These are phyloP conservation scores for Amphibalanus amphitrite DNA, from an alignment of 1,140 invertebrate species.

Conservation along the genomic window DNA sequence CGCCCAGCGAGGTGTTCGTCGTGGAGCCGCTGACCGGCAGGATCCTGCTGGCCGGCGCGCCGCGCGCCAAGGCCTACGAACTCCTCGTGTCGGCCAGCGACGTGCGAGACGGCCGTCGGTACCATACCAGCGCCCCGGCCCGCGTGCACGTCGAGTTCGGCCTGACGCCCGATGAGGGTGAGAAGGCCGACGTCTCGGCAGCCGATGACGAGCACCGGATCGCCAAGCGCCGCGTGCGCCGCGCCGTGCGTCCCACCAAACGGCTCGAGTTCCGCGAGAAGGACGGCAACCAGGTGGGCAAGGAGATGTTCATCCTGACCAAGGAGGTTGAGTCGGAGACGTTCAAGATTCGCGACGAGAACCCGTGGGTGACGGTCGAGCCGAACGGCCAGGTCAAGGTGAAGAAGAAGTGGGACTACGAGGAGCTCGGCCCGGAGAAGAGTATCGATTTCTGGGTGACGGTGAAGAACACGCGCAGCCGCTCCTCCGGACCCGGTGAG, in stretches of 20 bases:
- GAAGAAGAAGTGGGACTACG: constrained; percentile 93
- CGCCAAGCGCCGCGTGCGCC: constrained; percentile 59
- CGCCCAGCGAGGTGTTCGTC: constrained; percentile 57
- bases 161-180: constrained; percentile 26
- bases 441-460: constrained; percentile 93
- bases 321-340: constrained; percentile 81
- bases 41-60: constrained; percentile 47
- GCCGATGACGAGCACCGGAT: constrained; percentile 36
- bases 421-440: constrained; percentile 84
- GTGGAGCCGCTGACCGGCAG: constrained; percentile 83
- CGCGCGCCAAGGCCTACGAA: constrained; percentile 25
- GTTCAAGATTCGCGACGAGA: constrained; percentile 82
- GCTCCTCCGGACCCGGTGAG: constrained; percentile 14
- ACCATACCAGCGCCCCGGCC: constrained; percentile 45
- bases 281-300: constrained; percentile 69
- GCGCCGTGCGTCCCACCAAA: constrained; percentile 76
- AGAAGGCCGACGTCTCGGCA: constrained; percentile 29
- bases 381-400: constrained; percentile 76
- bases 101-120: constrained; percentile 55
- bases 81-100: constrained; percentile 20
- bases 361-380: constrained; percentile 83
- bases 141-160: constrained; percentile 56
- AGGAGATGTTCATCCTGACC: constrained; percentile 72
- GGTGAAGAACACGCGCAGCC: constrained; percentile 54
- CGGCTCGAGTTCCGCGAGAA: constrained; percentile 79